Evolutionary conservation across 1,140 invertebrate genomes (phyloP), one percentile per base, ranked within the genome.

Genomic region (Harpegnathos saltator): DNA sequence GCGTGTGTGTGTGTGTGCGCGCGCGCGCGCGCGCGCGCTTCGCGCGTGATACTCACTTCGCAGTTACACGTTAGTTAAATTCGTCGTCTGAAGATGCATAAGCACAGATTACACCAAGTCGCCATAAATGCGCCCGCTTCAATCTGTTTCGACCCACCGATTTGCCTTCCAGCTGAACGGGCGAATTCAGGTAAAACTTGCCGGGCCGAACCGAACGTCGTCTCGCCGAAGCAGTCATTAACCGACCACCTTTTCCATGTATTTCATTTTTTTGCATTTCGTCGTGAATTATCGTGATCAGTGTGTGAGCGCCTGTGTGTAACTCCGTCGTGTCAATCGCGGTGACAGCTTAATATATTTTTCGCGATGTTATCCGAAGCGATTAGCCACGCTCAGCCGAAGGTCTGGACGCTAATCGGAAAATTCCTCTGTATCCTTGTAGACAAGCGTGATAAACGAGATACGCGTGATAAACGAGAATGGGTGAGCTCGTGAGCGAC

Each of bases 401-500:
- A 62, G n/a, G 24, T 12, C 38, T 1, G 38, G 62, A 84, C 82
- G 86, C 74, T 89, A 89, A 89, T 89, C 88, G 86, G 88, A 89
- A 89, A 89, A 89, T 89, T 89, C 87, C 75, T 89, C 69, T 48
- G 74, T 73, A 33, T 86, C 77, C 50, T 72, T 71, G 75, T 66
- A 56, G 61, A 75, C 87, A 48, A 48, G 75, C 61, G 78, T 88
- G 85, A 88, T 85, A 89, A 88, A 88, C 85, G 84, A 50, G 52
- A 48, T 24, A 56, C 48, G 22, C 2, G 80, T 85, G 87, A 88
- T 88, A 85, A 88, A 89, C 84, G 86, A 88, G 86, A 72, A 80
- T 80, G 63, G 80, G 19, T n/a, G n/a, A 24, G 62, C 50, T 33
- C 56, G 71, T 59, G 71, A 83, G 68, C 61, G 63, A 84, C 69